phyloP scores from a whole-genome alignment of 1,140 invertebrate species.

The Ganaspis sp. region DNA sequence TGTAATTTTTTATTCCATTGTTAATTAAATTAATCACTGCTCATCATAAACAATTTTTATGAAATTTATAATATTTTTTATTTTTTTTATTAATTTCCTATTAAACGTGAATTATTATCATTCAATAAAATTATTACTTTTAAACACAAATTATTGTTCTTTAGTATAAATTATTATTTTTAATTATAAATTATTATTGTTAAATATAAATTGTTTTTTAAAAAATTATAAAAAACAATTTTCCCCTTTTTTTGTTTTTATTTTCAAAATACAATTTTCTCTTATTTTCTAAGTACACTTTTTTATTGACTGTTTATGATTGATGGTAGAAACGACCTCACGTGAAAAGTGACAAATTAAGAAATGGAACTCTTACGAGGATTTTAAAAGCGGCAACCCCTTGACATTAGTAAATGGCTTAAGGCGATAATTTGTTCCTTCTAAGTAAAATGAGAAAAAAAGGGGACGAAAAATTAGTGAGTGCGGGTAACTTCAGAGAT shows the following conservation, averaged over 20 bases:
- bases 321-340: neutral
- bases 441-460: neutral
- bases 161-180: too few species aligned
- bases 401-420: neutral
- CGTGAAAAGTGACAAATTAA: slow-evolving; percentile 2
- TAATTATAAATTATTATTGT: too few species aligned
- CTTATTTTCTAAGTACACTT: neutral
- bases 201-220: too few species aligned
- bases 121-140: too few species aligned
- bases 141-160: too few species aligned
- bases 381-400: neutral
- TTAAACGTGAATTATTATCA: too few species aligned
- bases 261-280: neutral
- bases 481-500: neutral
- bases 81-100: too few species aligned
- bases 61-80: too few species aligned
- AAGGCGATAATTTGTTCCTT: neutral
- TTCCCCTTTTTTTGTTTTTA: neutral
- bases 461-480: neutral
- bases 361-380: neutral
- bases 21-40: too few species aligned
- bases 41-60: too few species aligned
- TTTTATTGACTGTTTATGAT: neutral
- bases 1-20: too few species aligned
- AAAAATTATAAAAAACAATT: too few species aligned